phyloP scores from a whole-genome alignment of 2,113 vertebrate genomes.

The Megaleporinus macrocephalus region DNA sequence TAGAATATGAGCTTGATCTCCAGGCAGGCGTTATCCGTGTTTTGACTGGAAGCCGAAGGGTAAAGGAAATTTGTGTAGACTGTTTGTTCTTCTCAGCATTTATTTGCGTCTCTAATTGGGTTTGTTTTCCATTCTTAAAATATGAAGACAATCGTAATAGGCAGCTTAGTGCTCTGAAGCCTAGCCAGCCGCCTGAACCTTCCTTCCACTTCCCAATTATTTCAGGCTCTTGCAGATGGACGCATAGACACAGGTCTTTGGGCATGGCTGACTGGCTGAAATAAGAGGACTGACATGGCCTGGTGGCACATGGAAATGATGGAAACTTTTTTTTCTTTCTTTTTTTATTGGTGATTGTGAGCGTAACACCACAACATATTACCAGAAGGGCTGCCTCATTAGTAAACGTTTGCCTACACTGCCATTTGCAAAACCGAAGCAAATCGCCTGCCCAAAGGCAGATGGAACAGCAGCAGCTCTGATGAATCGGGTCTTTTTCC shows the following conservation, averaged over 20 bases:
- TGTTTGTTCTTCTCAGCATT: slow-evolving; percentile 53
- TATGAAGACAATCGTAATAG: slow-evolving; percentile 43
- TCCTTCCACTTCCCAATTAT: slow-evolving; percentile 42
- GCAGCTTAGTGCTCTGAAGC: slow-evolving; percentile 46
- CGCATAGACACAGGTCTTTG: neutral
- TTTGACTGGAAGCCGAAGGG: slow-evolving; percentile 21
- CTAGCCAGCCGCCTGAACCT: slow-evolving; percentile 41
- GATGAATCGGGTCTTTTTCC: neutral
- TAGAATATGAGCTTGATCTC: neutral
- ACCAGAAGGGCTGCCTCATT: slow-evolving; percentile 32
- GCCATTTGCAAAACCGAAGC: slow-evolving; percentile 45
- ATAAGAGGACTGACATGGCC: slow-evolving; percentile 17
- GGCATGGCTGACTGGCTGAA: slow-evolving; percentile 42
- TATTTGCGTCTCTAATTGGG: slow-evolving; percentile 55
- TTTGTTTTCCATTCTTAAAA: slow-evolving; percentile 60
- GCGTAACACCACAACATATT: slow-evolving; percentile 42
- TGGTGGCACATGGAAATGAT: slow-evolving; percentile 33
- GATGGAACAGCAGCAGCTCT: slow-evolving; percentile 25
- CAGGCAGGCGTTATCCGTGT: slow-evolving; percentile 2
- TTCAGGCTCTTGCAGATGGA: slow-evolving; percentile 40
- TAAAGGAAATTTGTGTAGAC: slow-evolving; percentile 34
- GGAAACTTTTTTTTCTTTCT: neutral
- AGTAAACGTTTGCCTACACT: slow-evolving; percentile 23
- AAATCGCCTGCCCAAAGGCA: slow-evolving; percentile 43
- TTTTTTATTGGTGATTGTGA: slow-evolving; percentile 40